Percentiles rank a stretch among this genome's conserved stretches.
Conservation (phyloP, 2,113 vertebrate genomes). For the Nycticryphes semicollaris region DNA sequence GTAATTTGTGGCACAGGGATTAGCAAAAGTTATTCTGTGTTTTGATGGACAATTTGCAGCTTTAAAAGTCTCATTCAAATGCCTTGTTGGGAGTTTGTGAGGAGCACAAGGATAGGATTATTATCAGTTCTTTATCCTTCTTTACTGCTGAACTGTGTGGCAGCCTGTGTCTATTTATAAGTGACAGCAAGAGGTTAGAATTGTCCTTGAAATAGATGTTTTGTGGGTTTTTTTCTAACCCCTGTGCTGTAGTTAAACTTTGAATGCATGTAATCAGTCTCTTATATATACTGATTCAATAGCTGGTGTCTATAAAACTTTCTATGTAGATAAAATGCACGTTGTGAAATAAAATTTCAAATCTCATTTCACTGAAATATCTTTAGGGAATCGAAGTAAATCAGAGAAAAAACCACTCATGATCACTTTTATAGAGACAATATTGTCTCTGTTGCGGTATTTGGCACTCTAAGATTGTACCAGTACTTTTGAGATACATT, state of each 20-base stretch:
- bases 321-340: background rate
- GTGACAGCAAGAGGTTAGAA: background rate
- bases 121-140: constrained; percentile 32
- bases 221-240: background rate
- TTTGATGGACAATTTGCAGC: constrained; percentile 52
- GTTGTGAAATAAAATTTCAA: background rate
- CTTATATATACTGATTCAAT: background rate
- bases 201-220: background rate
- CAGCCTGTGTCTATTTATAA: constrained; percentile 34
- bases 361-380: background rate
- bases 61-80: constrained; percentile 38
- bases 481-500: background rate
- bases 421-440: background rate
- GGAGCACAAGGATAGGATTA: background rate
- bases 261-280: background rate
- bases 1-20: constrained; percentile 29
- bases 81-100: constrained; percentile 28
- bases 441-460: background rate
- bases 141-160: constrained; percentile 1
- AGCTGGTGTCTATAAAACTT: background rate
- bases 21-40: constrained; percentile 35
- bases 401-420: background rate
- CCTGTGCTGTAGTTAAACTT: background rate
- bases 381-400: background rate
- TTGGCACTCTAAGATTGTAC: background rate